Base-by-base conservation (phyloP, 2,797 vertebrate genomes). In the Enteromius afrohamiltoni region DNA sequence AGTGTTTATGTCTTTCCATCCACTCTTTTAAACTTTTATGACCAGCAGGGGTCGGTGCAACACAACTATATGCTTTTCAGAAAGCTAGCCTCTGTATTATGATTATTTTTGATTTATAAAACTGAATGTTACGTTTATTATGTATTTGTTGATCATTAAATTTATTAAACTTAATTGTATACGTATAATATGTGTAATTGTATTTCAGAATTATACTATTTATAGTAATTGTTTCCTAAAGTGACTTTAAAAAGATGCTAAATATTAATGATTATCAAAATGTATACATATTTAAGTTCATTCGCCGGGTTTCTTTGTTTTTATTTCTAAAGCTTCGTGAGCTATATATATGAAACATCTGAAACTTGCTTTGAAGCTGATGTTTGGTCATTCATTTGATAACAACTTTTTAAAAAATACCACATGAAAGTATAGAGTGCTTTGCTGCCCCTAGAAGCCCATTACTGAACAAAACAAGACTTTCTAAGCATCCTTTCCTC, bases 21-120 rank as follows among this genome's bases (percentile, higher is more conserved):
- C 29, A 34, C 14, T 64, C 14, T 7, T 16, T 62, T 62, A 29
- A 65, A 19, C 23, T 16, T 68, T 11, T 4, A 68, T n/a, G n/a
- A 68, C 64, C 77, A 79, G 49, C 77, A 79, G 77, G 16, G 47
- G 64, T 23, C 77, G 68, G 77, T 69, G 34, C 64, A 68, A 68
- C 77, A 51, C 77, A 79, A 37, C 14, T 23, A 19, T 51, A n/a
- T 37, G 19, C 10, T 7, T 74, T 74, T 74, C 29, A 29, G 4
- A 31, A 26, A 3, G 4, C 26, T 11, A 51, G 71, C 26, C 5
- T 73, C 17, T 14, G 70, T 21, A 17, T 71, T 42, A 3, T 3
- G 8, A 16, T n/a, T 1, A 13, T 55, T 55, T 5, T 6, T 21
- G 17, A 16, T 29, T 64, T 11, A 67, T 40, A n/a, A 40, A 42